Percentiles rank a stretch among this genome's conserved stretches.
Evolutionary conservation across 2,113 vertebrate genomes (phyloP).

Genomic region (Centropus bengalensis): DNA sequence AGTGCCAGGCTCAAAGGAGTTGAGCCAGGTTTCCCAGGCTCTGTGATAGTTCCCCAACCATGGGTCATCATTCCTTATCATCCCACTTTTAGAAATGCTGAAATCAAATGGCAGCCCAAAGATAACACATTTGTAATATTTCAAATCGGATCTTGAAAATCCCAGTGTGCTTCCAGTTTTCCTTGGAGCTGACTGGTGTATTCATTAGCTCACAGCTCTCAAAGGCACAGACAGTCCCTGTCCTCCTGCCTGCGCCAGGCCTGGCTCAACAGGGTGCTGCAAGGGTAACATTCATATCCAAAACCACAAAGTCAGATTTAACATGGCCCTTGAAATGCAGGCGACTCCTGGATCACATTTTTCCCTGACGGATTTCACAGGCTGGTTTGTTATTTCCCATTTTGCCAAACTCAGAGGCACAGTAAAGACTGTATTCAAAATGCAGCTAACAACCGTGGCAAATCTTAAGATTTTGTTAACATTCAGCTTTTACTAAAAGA

Average conservation of each 20-base stretch:
- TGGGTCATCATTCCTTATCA: background rate
- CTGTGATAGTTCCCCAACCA: background rate
- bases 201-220: slow-evolving; percentile 17
- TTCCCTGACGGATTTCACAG: slow-evolving; percentile 33
- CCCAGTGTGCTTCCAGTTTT: slow-evolving; percentile 2
- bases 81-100: background rate
- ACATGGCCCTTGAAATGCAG: slow-evolving; percentile 41
- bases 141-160: background rate
- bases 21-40: background rate
- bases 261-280: background rate
- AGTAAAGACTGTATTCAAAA: slow-evolving; percentile 46
- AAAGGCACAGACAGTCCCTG: slow-evolving; percentile 19
- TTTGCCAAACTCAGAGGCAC: slow-evolving; percentile 15
- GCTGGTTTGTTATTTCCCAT: background rate
- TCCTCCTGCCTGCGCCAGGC: background rate
- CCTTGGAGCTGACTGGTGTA: background rate
- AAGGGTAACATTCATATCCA: background rate
- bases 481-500: background rate
- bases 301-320: slow-evolving; percentile 11
- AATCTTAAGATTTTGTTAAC: background rate
- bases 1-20: background rate
- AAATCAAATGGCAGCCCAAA: background rate
- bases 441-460: background rate
- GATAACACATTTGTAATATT: background rate
- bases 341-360: slow-evolving; percentile 1